phyloP scores from a whole-genome alignment of 2,113 vertebrate genomes.

The Hymenochirus boettgeri region DNA sequence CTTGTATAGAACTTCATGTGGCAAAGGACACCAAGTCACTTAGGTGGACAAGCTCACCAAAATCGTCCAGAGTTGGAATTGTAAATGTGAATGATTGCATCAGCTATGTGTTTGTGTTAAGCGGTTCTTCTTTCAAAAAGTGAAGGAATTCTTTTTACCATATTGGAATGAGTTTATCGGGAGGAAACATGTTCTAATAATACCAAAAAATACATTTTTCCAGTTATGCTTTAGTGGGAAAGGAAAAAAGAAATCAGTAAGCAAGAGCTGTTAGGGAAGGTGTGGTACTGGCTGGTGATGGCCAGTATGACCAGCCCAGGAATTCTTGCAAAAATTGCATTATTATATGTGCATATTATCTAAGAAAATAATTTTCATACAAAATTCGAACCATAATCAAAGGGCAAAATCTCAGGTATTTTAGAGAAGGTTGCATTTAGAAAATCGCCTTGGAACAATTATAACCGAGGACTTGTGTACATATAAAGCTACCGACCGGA shows the following conservation, averaged over 20 bases:
- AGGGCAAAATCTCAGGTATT: too few species aligned
- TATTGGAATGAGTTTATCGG: background rate
- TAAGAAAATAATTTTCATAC: background rate
- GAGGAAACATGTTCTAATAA: background rate
- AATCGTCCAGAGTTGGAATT: too few species aligned
- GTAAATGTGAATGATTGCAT: background rate
- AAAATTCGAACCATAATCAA: background rate
- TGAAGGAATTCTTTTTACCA: background rate
- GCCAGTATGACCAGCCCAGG: background rate
- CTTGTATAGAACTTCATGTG: background rate
- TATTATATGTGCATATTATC: background rate
- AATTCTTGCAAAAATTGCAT: background rate
- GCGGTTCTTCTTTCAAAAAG: background rate
- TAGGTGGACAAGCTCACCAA: background rate
- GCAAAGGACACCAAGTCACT: background rate
- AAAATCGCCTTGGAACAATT: background rate
- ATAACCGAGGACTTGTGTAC: background rate
- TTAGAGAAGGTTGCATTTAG: background rate
- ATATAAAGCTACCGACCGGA: background rate
- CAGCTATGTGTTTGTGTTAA: background rate
- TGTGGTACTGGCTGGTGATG: background rate
- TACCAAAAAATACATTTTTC: background rate
- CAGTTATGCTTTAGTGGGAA: background rate
- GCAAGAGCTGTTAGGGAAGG: background rate
- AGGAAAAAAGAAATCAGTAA: background rate